Evolutionary conservation across 2,797 vertebrate genomes (phyloP), one percentile per base, ranked within the genome.

Genomic region (Synanceia verrucosa): DNA sequence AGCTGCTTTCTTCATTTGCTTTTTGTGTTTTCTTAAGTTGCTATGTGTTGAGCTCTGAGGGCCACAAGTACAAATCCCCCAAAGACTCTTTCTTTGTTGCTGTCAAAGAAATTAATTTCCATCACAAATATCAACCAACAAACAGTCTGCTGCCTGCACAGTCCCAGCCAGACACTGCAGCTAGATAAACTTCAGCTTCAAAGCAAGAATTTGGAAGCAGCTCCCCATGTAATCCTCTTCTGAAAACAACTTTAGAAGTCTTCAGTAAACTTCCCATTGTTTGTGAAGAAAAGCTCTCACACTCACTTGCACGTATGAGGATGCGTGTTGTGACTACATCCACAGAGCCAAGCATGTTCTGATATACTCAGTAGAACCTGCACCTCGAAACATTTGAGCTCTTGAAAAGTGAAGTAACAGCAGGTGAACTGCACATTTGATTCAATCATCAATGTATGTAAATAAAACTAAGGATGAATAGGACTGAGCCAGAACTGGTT

Each of bases 371-470:
- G 14, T 11, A 11, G 18, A 66, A 46, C 21, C 37, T 41, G 50
- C 16, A 4, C 48, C 13, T 60, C 13, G 13, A 34, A 60, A 66
- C 23, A 14, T 34, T 48, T 65, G 52, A 64, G 56, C 53, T 34
- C 72, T 67, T 39, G 5, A 76, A 57, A 31, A 9, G 26, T 24
- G 63, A 48, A 31, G 43, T 47, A 59, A 66, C 47, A 56, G 46
- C 39, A 12, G 12, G n/a, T 60, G 44, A 53, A 59, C 58, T 68
- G 51, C 13, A 53, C 57, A 52, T 84, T 67, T 73, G 72, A 82
- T 77, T 83, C 36, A 60, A 13, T 47, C 47, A 84, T 85, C 50
- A 41, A 67, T 73, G 63, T 61, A 55, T 69, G 70, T 73, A 71
- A 86, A 77, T 76, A 29, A 73, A 83, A 61, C 36, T 63, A 28